Percentiles rank a stretch among this genome's conserved stretches.
Conservation (phyloP, 2,797 vertebrate genomes). For the Picus viridis region DNA sequence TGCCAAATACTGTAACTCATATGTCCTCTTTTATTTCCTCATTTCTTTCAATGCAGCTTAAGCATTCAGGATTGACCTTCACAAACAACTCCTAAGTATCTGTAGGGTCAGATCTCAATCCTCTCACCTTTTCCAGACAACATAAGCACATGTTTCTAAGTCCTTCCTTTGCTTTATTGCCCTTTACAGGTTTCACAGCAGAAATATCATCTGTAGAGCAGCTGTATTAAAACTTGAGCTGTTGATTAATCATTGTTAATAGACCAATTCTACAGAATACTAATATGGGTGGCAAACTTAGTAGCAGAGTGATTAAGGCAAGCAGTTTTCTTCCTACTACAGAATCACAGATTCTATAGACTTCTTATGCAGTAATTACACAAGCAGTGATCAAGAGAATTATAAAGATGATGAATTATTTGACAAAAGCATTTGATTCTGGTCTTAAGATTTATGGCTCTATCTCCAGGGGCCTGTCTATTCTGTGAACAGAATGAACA, state of each 20-base stretch:
- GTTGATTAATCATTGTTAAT: background rate
- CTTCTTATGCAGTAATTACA: background rate
- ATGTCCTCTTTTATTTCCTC: background rate
- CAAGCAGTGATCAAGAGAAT: background rate
- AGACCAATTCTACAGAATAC: background rate
- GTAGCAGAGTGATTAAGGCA: background rate
- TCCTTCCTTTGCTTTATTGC: background rate
- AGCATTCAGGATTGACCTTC: background rate
- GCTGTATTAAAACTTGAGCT: background rate
- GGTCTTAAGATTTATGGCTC: background rate
- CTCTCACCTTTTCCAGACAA: background rate
- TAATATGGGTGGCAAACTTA: background rate
- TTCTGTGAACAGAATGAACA: background rate
- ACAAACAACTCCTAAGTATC: background rate
- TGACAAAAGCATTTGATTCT: background rate
- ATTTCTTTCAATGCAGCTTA: background rate
- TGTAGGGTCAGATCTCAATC: background rate
- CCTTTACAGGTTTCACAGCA: background rate
- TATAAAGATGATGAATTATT: background rate
- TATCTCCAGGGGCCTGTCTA: background rate
- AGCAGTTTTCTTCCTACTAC: background rate
- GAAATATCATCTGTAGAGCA: background rate
- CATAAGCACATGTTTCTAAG: background rate
- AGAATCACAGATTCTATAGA: background rate
- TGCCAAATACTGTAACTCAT: background rate